Evolutionary conservation across 2,888 invertebrate species (phyloP).

Genomic region (Habroteleia sp.): DNA sequence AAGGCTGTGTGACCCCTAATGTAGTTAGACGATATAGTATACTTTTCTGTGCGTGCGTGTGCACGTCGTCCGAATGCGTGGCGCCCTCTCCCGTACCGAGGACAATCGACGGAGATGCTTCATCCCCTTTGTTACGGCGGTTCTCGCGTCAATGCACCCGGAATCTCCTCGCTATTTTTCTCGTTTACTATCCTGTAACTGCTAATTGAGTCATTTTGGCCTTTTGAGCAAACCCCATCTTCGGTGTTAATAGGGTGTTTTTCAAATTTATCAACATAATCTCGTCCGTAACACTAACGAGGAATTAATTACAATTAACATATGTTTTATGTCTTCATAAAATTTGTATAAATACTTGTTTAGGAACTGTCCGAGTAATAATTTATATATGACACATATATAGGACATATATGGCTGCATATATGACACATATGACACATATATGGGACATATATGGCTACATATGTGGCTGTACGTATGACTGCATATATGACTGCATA

Average conservation of each 20-base stretch:
- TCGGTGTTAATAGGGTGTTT: background rate
- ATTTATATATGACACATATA: no score
- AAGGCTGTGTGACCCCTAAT: slow-evolving; percentile 79
- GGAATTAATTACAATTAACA: no score
- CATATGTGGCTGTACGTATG: no score
- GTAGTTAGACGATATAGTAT: slow-evolving; percentile 76
- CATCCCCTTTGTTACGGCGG: slow-evolving; percentile 80
- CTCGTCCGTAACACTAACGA: no score
- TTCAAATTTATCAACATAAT: no score
- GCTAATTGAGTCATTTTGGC: slow-evolving; percentile 74
- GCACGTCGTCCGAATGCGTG: slow-evolving; percentile 52
- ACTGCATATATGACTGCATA: no score
- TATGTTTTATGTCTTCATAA: no score
- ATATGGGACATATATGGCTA: no score
- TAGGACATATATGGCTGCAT: no score
- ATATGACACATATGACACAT: no score
- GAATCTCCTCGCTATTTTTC: slow-evolving; percentile 70
- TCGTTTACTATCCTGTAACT: slow-evolving; percentile 62
- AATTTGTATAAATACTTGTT: no score
- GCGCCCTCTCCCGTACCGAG: slow-evolving; percentile 54
- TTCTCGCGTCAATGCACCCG: slow-evolving; percentile 81
- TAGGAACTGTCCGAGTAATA: no score
- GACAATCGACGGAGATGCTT: slow-evolving; percentile 78
- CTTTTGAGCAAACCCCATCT: slow-evolving; percentile 25
- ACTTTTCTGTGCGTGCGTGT: slow-evolving; percentile 70